Base-by-base conservation (phyloP, 2,797 vertebrate genomes). In the Melanotaenia boesemani region DNA sequence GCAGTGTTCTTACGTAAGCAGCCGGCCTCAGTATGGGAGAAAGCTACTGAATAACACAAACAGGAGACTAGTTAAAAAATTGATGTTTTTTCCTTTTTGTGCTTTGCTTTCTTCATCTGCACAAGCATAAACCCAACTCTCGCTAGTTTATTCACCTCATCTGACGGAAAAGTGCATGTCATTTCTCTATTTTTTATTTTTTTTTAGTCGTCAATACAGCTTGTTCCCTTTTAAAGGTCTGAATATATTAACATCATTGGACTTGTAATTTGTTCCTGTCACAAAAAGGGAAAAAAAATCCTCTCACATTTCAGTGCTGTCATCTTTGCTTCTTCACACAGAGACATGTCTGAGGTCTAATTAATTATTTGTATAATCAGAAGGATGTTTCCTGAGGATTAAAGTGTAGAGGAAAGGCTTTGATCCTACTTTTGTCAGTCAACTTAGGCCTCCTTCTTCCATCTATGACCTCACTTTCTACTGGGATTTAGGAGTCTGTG, bases 81-180 rank as follows among this genome's bases (percentile, higher is more conserved):
- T 79, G 74, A 92, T 91, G 89, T 90, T 85, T 87, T 85, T 87
- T 86, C 80, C 80, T 84, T 88, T 89, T 89, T 88, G 77, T 88
- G 78, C 80, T 74, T 67, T 5, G 56, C 75, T 57, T 70, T 34
- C 65, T 55, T 79, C 58, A 16, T 55, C 77, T 62, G 71, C 2
- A 37, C 9, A 4, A 77, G 78, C 79, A 72, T 54, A 86, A 76
- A 81, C 55, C 67, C 61, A 76, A 77, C 71, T 69, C 77, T 83
- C 84, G 82, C 89, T 81, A 84, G 48, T 84, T 92, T 86, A 64
- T 80, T 88, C 87, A 91, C 82, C 81, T 87, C 73, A 69, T 59
- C 64, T 76, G 52, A 22, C 1, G 2, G 26, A 80, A 66, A 81
- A 69, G 67, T 55, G 48, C 59, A 22, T 77, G 68, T 26, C 30